Percentiles rank a stretch among this genome's conserved stretches.
Conservation (phyloP, 64 coral and sea anemone species). For the Montipora foliosa region DNA sequence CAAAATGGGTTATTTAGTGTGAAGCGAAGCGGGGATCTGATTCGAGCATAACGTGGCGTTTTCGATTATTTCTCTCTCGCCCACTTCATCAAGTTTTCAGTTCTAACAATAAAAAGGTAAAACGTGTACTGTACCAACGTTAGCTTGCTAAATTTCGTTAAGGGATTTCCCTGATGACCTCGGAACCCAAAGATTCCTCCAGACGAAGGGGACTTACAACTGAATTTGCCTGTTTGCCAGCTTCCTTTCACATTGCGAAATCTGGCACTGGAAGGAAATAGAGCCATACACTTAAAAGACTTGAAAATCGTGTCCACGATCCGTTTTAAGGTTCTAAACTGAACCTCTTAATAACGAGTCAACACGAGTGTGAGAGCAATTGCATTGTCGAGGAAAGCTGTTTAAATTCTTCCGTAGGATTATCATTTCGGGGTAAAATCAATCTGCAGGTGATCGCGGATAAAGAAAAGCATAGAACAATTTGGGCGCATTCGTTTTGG, state of each 20-base stretch:
- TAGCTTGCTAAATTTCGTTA: not conserved
- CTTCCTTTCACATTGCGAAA: too few species aligned
- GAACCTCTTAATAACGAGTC: not conserved
- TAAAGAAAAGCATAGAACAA: not conserved
- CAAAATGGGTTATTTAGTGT: not conserved
- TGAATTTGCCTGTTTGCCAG: too few species aligned
- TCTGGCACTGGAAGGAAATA: too few species aligned
- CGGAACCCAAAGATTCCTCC: too few species aligned
- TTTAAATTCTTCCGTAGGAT: constrained; percentile 4
- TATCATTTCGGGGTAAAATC: not conserved
- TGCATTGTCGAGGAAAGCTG: not conserved
- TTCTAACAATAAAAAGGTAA: not conserved
- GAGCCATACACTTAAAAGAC: not conserved
- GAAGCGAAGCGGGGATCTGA: too few species aligned
- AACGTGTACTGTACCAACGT: not conserved
- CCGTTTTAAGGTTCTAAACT: not conserved
- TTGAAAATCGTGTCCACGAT: not conserved
- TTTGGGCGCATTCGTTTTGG: not conserved
- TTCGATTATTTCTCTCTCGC: too few species aligned
- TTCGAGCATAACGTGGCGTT: too few species aligned
- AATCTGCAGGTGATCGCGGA: not conserved
- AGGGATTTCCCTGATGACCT: not conserved
- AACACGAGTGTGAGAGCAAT: not conserved
- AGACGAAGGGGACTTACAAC: too few species aligned
- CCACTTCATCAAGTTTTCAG: too few species aligned